Base-by-base conservation (phyloP, 2,797 vertebrate species). In the Poliocrania exsul region DNA sequence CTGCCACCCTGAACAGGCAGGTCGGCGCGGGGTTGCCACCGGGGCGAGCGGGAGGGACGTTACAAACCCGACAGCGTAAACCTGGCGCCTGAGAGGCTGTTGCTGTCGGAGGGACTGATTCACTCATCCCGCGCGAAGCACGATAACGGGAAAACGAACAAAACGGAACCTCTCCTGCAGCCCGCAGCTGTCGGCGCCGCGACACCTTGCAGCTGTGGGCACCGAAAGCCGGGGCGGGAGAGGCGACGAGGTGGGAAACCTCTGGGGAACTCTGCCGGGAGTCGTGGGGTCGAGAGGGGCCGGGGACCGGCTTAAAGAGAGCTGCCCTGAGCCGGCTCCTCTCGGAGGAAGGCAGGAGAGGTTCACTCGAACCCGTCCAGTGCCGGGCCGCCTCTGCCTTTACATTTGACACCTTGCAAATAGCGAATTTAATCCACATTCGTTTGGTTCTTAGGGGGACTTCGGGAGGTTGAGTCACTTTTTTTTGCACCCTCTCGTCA, bases 51-150 rank as follows among this genome's bases (percentile, higher is more conserved):
- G 16, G 37, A n/a, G 31, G 23, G 44, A 35, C 46, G 23, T 56
- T 74, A 38, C 38, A 33, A 61, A 61, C 54, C 37, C 46, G 19
- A 25, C 53, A 58, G 58, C 75, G 35, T 31, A 37, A 60, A 71
- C n/a, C 40, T 29, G 71, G 31, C 64, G 40, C 38, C 64, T 26
- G 35, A 42, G n/a, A 35, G 47, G 56, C 86, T 49, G 60, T 16
- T 58, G 57, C 80, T 77, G 91, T 86, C 65, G 83, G 85, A 90
- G 80, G 44, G 82, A 69, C 80, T 50, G 88, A 82, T 80, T 92
- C 83, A 81, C 40, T 37, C 83, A 83, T 44, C 37, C 69, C 56
- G 81, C 54, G 71, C 53, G 17, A 89, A 56, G 51, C 60, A 66
- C 86, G 60, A n/a, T 65, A 90, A 82, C 26, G 71, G 23, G 49